Base-by-base conservation (phyloP, 2,113 vertebrate genomes). In the Lontra canadensis region DNA sequence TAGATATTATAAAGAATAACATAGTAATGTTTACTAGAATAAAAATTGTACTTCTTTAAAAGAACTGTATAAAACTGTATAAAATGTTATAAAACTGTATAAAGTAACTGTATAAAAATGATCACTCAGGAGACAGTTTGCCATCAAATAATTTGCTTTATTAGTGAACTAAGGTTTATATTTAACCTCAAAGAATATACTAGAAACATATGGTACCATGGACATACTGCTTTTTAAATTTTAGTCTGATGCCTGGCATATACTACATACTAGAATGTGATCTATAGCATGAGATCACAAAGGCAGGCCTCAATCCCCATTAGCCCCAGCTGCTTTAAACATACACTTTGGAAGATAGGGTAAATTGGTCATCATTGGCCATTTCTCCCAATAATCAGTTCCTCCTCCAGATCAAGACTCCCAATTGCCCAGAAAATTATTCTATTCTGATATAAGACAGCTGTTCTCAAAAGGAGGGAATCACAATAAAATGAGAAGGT, bases 271-370 rank as follows among this genome's bases (percentile, higher is more conserved):
- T 42, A 74, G 29, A 26, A 61, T 44, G 42, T 85, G 21, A 26
- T 31, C 31, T 34, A n/a, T 2, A 93, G 3, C 25, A 71, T 3
- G 17, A 39, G 76, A 61, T 78, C 9, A 61, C 25, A 82, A 82
- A 63, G 5, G 0, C 4, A 36, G n/a, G 4, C 3, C 12, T n/a
- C 2, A 12, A 34, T 8, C 21, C 11, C 12, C 69, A 73, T 14
- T 49, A 65, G 7, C n/a, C 26, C 47, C 57, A 21, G 20, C 14
- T 14, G 34, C 69, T 34, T 59, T 61, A 73, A 92, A 74, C 26
- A 82, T 65, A n/a, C 7, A 42, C 76, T 95, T 74, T 14, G 26
- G n/a, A 8, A 61, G 9, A 1, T 1, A 12, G 15, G 0, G 5
- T 61, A 21, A 92, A 81, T 63, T 3, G 31, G 8, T n/a, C 20